Evolutionary conservation across 2,797 vertebrate genomes (phyloP), one percentile per base, ranked within the genome.

Genomic region (Parauchenoglanis punctatus): DNA sequence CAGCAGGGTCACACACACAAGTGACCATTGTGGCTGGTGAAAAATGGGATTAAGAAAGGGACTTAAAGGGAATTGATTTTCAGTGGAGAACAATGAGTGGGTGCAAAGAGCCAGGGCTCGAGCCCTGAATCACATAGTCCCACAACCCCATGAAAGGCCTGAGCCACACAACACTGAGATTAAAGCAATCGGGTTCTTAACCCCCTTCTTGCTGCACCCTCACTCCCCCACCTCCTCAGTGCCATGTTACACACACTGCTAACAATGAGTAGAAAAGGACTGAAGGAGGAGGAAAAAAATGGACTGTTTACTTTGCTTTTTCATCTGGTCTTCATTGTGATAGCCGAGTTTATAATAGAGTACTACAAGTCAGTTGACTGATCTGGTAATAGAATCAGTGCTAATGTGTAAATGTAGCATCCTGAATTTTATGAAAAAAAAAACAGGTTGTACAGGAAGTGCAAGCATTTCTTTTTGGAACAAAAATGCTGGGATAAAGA

Each of bases 31-130:
- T 99, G 97, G 97, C 52, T 13, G 95, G 96, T 97, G 96, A 97
- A 98, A 98, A 97, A 97, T 96, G 94, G 97, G 98, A 99, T 99
- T 99, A 99, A 98, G 97, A 97, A 95, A 96, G 96, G 96, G 97
- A 98, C 98, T 99, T 99, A 97, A 97, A 98, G 97, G 96, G 97
- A 98, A 98, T 98, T 98, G 97, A 98, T 99, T 99, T 99, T 99
- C 97, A 96, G 97, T 96, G 97, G 97, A 97, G 97, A 98, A 98
- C 97, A 99, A 99, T 99, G 96, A 96, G 92, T 94, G 94, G 91
- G 93, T 86, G 89, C 93, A 93, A 93, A 94, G 96, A 96, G 96
- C 93, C 94, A 96, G 96, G 96, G 97, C 97, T 97, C 95, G 93
- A 95, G 95, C 91, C 95, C 97, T 98, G 96, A 98, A 97, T 98